Conservation (phyloP, 2,888 invertebrate genomes). For the Agrotis puta region DNA sequence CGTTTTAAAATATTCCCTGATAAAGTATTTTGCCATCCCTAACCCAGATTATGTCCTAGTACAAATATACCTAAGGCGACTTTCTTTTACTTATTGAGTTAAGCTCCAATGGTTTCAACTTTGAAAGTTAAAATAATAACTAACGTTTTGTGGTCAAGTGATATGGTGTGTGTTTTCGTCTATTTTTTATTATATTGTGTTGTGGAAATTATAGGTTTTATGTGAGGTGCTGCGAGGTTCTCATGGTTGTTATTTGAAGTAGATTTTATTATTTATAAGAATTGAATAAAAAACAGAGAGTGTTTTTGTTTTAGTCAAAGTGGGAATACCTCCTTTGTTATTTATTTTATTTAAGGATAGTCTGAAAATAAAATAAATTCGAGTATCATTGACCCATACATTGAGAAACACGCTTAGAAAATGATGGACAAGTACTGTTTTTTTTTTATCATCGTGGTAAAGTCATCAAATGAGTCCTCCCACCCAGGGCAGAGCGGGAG, state of each 20-base stretch:
- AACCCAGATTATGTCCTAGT: conserved; percentile 38
- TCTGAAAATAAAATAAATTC: too few relatives aligned
- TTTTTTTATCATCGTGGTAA: too few relatives aligned
- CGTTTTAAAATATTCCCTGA: too few relatives aligned
- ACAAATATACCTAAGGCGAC: conserved; percentile 57
- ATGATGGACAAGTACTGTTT: too few relatives aligned
- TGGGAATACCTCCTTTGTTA: too few relatives aligned
- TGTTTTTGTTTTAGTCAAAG: too few relatives aligned
- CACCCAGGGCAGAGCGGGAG: too few relatives aligned
- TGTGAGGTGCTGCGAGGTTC: conserved; percentile 14
- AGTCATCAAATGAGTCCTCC: too few relatives aligned
- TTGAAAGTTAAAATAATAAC: conserved; percentile 52
- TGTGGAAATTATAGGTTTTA: background rate
- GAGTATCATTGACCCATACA: too few relatives aligned
- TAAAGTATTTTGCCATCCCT: conserved; percentile 10
- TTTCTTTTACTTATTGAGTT: conserved; percentile 62
- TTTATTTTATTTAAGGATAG: too few relatives aligned
- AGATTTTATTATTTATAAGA: background rate
- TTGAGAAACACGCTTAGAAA: too few relatives aligned
- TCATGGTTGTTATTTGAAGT: background rate
- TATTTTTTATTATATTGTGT: background rate
- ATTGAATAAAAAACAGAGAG: too few relatives aligned
- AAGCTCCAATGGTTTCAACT: conserved; percentile 55
- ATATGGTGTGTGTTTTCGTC: conserved; percentile 21
- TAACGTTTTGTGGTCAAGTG: conserved; percentile 44